These are phyloP conservation scores for Tiphia femorata DNA, from an alignment of 2,888 invertebrate species.

Conservation along the genomic window DNA sequence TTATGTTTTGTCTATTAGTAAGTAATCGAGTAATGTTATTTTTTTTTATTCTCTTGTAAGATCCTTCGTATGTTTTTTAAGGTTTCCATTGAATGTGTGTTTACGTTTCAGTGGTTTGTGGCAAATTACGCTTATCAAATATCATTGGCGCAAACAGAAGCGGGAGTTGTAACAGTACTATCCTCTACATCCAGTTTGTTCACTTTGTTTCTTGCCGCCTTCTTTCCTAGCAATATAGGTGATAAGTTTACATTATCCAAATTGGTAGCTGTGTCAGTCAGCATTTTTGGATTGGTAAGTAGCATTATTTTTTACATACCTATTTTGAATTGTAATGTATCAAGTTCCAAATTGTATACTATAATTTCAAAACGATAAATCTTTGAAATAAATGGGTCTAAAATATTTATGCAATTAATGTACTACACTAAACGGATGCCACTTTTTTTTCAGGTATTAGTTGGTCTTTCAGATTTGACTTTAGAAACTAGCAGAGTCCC, in stretches of 20 bases:
- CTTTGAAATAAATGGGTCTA: no score
- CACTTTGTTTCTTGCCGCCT: slow-evolving; percentile 87
- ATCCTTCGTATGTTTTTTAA: background rate
- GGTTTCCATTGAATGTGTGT: slow-evolving; percentile 11
- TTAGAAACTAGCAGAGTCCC: slow-evolving; percentile 78
- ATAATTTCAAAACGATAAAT: no score
- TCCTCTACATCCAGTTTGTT: slow-evolving; percentile 92
- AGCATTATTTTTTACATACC: slow-evolving; percentile 2
- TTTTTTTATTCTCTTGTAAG: background rate
- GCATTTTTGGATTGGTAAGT: slow-evolving; percentile 84
- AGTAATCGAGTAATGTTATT: slow-evolving; percentile 53
- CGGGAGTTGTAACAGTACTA: slow-evolving; percentile 89
- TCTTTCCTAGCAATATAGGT: slow-evolving; percentile 84
- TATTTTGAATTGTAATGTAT: no score
- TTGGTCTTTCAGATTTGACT: slow-evolving; percentile 81
- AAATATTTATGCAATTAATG: background rate
- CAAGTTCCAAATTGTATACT: no score
- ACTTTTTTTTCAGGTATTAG: slow-evolving; percentile 73
- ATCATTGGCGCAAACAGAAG: slow-evolving; percentile 85
- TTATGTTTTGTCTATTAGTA: slow-evolving; percentile 89
- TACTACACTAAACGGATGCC: background rate
- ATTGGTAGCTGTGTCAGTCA: slow-evolving; percentile 82
- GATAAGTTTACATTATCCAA: slow-evolving; percentile 92
- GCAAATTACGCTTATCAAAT: slow-evolving; percentile 94
- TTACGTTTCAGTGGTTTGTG: slow-evolving; percentile 86